Evolutionary conservation across 1,140 invertebrate species (phyloP).

Genomic region (Achroia grisella): DNA sequence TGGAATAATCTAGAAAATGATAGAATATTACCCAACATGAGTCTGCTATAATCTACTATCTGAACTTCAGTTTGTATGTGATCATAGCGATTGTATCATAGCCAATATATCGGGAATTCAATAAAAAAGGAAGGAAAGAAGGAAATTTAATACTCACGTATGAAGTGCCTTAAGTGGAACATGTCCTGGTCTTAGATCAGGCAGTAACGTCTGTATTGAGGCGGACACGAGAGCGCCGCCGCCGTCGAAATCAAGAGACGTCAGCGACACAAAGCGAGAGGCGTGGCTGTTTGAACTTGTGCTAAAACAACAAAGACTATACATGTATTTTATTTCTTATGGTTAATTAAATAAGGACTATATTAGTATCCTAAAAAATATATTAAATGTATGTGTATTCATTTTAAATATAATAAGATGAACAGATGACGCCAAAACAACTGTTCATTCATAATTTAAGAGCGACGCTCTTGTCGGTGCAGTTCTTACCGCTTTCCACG

Average conservation of each 20-base stretch:
- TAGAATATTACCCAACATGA: no score
- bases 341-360: not conserved
- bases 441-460: no score
- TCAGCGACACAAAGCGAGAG: slow-evolving; percentile 90
- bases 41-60: no score
- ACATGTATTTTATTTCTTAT: no score
- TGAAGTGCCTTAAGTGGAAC: slow-evolving; percentile 40
- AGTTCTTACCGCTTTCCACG: no score
- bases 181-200: slow-evolving; percentile 47
- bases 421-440: no score
- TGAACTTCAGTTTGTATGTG: no score
- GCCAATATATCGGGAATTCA: no score
- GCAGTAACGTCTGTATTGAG: slow-evolving; percentile 85
- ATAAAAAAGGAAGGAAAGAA: not conserved
- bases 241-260: slow-evolving; percentile 94
- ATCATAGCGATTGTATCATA: no score
- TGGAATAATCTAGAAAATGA: slow-evolving; percentile 86
- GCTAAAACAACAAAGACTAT: slow-evolving; percentile 20
- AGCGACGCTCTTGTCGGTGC: no score
- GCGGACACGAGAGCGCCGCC: slow-evolving; percentile 91
- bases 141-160: slow-evolving; percentile 32
- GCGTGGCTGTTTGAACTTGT: slow-evolving; percentile 76
- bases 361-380: not conserved
- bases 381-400: no score
- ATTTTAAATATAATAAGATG: no score